Percentiles rank a stretch among this genome's conserved stretches.
Evolutionary conservation across 1,140 invertebrate species (phyloP).

Genomic region (Eupeodes corollae): DNA sequence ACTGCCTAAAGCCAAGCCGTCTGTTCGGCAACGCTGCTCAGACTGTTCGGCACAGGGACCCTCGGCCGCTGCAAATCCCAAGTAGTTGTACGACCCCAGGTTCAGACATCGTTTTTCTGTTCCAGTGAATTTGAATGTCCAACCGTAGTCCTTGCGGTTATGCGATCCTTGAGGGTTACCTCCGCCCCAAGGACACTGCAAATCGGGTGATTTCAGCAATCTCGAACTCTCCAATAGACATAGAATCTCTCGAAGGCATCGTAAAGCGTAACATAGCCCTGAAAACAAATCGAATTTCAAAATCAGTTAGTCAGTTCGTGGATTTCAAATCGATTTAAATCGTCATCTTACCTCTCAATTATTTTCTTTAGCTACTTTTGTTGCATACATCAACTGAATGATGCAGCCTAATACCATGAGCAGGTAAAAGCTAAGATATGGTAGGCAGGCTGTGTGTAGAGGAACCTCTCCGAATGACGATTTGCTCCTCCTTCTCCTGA

Average conservation of each 20-base stretch:
- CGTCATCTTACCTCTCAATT: too few relatives aligned
- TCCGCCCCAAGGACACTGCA: constrained; percentile 80
- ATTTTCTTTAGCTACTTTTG: too few relatives aligned
- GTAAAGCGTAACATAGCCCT: too few relatives aligned
- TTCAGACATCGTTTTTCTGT: constrained; percentile 71
- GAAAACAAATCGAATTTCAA: too few relatives aligned
- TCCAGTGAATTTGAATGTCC: constrained; percentile 75
- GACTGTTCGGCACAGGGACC: too few relatives aligned
- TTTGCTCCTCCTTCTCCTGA: too few relatives aligned
- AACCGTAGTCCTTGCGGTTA: constrained; percentile 72
- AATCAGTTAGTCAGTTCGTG: constrained; percentile 84
- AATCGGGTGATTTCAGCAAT: too few relatives aligned
- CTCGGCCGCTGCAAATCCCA: constrained; percentile 84
- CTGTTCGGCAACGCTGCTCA: too few relatives aligned
- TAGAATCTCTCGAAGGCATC: too few relatives aligned
- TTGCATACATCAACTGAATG: constrained; percentile 67
- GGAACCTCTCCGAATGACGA: constrained; percentile 71
- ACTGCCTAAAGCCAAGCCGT: constrained; percentile 63
- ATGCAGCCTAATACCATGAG: constrained; percentile 77
- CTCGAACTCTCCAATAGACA: too few relatives aligned
- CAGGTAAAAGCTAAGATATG: too few relatives aligned
- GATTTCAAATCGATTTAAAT: constrained; percentile 76
- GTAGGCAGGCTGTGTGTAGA: constrained; percentile 69
- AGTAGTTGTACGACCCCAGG: constrained; percentile 86
- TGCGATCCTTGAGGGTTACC: constrained; percentile 75